Conservation (phyloP, 2,113 vertebrate genomes). For the Osmerus mordax region DNA sequence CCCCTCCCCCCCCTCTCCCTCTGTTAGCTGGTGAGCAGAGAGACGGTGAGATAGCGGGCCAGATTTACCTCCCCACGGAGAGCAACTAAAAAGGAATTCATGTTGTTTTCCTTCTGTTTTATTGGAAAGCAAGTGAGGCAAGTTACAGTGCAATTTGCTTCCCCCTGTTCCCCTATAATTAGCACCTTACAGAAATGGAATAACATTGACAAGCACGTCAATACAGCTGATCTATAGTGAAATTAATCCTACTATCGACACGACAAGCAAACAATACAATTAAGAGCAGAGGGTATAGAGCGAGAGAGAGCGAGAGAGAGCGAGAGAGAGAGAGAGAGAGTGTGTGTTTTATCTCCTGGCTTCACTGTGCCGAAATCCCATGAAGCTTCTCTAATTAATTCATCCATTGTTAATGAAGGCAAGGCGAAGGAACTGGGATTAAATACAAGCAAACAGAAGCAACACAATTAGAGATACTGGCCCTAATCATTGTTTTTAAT, state of each 20-base stretch:
- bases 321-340: slow-evolving; percentile 28
- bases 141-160: slow-evolving; percentile 76
- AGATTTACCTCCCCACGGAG: slow-evolving; percentile 44
- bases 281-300: slow-evolving; percentile 55
- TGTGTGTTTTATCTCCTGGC: slow-evolving; percentile 75
- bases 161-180: slow-evolving; percentile 73
- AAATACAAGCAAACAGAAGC: slow-evolving; percentile 66
- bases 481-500: slow-evolving; percentile 73
- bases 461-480: slow-evolving; percentile 80
- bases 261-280: slow-evolving; percentile 74
- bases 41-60: slow-evolving; percentile 24
- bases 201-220: slow-evolving; percentile 76
- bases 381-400: slow-evolving; percentile 81
- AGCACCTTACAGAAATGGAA: slow-evolving; percentile 78
- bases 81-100: slow-evolving; percentile 57
- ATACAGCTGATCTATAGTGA: slow-evolving; percentile 79
- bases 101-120: slow-evolving; percentile 66
- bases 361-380: slow-evolving; percentile 76
- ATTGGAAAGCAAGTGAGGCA: slow-evolving; percentile 72
- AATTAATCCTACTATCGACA: slow-evolving; percentile 78
- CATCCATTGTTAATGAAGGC: slow-evolving; percentile 82
- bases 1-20: slow-evolving; percentile 1
- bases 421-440: slow-evolving; percentile 70
- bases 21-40: slow-evolving; percentile 24
- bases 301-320: slow-evolving; percentile 8